Evolutionary conservation across 2,113 vertebrate genomes (phyloP).

Genomic region (Platysteira castanea): DNA sequence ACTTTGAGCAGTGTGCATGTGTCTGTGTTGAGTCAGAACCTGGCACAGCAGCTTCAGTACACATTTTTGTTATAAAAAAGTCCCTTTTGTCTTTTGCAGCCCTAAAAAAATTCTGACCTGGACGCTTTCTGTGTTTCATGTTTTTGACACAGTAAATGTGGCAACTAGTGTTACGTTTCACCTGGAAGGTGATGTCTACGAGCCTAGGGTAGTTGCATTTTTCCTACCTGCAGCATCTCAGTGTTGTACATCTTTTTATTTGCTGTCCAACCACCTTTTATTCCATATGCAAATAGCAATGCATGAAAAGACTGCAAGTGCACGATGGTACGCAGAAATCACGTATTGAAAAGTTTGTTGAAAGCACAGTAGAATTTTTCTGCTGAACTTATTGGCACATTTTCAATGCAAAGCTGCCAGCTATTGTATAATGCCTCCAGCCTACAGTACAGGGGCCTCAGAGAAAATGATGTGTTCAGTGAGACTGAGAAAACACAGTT

Average conservation of each 20-base stretch:
- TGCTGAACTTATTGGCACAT: neutral
- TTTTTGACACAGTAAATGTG: neutral
- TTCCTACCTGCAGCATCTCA: neutral
- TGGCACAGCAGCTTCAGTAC: constrained; percentile 22
- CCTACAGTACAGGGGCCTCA: neutral
- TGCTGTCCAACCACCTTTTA: neutral
- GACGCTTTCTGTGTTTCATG: neutral
- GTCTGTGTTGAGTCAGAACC: constrained; percentile 60
- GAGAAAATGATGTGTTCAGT: neutral
- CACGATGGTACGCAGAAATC: neutral
- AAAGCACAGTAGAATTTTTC: neutral
- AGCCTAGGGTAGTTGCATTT: neutral
- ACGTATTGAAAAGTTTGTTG: neutral
- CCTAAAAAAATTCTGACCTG: neutral
- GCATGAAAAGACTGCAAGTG: neutral
- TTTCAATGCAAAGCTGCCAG: constrained; percentile 22
- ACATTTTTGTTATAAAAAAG: constrained; percentile 45
- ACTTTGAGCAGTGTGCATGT: constrained; percentile 30
- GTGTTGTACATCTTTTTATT: neutral
- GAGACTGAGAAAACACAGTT: neutral
- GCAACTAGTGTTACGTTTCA: neutral
- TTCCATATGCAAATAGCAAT: neutral
- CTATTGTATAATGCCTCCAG: neutral
- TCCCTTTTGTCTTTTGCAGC: constrained; percentile 27
- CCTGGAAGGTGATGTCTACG: neutral